phyloP scores from a whole-genome alignment of 2,888 invertebrate genomes.

The Sesia bembeciformis region DNA sequence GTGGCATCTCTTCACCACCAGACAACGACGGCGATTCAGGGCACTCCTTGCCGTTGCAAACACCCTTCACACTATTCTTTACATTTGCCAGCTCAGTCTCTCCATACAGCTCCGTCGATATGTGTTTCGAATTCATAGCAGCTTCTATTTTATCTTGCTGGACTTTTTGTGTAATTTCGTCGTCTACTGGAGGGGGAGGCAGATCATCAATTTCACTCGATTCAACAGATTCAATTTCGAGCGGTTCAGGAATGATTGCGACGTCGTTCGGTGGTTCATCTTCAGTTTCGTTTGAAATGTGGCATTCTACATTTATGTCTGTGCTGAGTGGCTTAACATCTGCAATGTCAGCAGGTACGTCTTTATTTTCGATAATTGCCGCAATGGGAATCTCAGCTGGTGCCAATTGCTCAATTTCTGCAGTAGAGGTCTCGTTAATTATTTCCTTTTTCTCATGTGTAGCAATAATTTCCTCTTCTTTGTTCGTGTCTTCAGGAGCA shows the following conservation, averaged over 20 bases:
- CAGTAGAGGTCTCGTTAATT: no score
- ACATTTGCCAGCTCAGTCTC: slow-evolving; percentile 23
- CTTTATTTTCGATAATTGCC: no score
- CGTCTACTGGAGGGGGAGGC: slow-evolving; percentile 32
- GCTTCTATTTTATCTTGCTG: slow-evolving; percentile 10
- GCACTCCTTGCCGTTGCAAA: slow-evolving; percentile 33
- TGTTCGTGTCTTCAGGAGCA: no score
- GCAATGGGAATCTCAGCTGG: no score
- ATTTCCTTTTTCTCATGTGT: no score
- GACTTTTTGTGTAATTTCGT: slow-evolving; percentile 11
- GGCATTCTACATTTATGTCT: no score
- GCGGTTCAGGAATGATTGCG: neutral
- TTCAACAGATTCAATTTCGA: neutral
- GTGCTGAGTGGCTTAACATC: no score
- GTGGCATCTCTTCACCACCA: slow-evolving; percentile 11
- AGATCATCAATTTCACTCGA: slow-evolving; percentile 16
- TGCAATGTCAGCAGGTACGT: no score
- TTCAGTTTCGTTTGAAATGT: no score
- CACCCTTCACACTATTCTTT: slow-evolving; percentile 28
- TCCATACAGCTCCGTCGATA: slow-evolving; percentile 13
- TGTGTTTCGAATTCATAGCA: slow-evolving; percentile 16
- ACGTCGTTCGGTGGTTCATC: neutral
- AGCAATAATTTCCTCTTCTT: no score
- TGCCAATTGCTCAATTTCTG: no score
- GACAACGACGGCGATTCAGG: slow-evolving; percentile 9